These are phyloP conservation scores for Drosophila hydei DNA, from an alignment of 1,140 invertebrate genomes.

Conservation along the genomic window DNA sequence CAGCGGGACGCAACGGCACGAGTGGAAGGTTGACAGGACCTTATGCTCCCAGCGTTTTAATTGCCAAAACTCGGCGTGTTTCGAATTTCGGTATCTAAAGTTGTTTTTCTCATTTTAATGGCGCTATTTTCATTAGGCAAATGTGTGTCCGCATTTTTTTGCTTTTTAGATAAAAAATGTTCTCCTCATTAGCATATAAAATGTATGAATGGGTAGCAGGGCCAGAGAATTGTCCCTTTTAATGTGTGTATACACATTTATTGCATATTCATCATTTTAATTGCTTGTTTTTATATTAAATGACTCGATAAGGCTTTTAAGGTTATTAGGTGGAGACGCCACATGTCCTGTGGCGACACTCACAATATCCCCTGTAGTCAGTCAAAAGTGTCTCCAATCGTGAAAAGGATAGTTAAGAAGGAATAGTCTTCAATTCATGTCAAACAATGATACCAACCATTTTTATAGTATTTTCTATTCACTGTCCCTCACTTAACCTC, in stretches of 20 bases:
- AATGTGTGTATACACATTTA: slow-evolving; percentile 62
- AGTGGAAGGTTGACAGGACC: slow-evolving; percentile 52
- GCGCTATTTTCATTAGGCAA: slow-evolving; percentile 83
- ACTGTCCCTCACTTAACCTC: too few relatives aligned
- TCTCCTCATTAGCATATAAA: slow-evolving; percentile 80
- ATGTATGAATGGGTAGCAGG: slow-evolving; percentile 43
- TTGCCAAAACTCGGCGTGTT: slow-evolving; percentile 78
- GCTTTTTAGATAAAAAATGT: slow-evolving; percentile 60
- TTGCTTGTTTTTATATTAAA: slow-evolving; percentile 80
- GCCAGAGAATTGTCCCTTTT: slow-evolving; percentile 52
- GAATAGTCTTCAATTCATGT: not conserved
- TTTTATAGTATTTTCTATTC: too few relatives aligned
- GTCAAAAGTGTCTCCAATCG: not conserved
- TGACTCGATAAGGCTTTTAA: slow-evolving; percentile 82
- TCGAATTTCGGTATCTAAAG: slow-evolving; percentile 81
- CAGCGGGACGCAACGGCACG: slow-evolving; percentile 42
- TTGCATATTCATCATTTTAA: slow-evolving; percentile 83
- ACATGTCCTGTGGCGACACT: slow-evolving; percentile 27
- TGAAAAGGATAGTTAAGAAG: not conserved
- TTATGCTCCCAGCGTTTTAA: slow-evolving; percentile 72
- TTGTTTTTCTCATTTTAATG: slow-evolving; percentile 83
- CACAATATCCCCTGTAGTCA: slow-evolving; percentile 1
- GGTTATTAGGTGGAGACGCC: slow-evolving; percentile 56
- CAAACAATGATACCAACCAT: too few relatives aligned
- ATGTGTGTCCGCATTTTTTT: slow-evolving; percentile 70